Base-by-base conservation (phyloP, 2,888 invertebrate genomes). In the Graphium colonna region DNA sequence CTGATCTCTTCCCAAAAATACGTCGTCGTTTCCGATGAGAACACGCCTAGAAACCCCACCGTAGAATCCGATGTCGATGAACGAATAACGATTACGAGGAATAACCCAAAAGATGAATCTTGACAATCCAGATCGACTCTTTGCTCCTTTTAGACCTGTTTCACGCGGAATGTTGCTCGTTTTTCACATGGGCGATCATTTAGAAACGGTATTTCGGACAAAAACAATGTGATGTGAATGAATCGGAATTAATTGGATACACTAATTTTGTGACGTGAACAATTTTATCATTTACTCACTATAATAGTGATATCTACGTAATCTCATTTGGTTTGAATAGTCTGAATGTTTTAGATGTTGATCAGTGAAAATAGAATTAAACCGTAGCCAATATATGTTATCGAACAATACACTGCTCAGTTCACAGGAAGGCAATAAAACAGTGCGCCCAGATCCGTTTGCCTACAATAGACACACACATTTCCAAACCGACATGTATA, bases 381-480 rank as follows among this genome's bases (percentile, higher is more conserved):
- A 42, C 41, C 42, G 41, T 42, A 36, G 36, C 41, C 9, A 36
- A 52, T 47, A 42, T 36, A 15, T 40, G 42, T 36, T 36, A 26
- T n/a, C 17, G 8, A 10, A 38, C 18, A 43, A 44, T 57, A 55
- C 52, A 59, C 39, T 56, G 48, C 54, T 59, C 51, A 50, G 49
- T 52, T 55, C 45, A 41, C 53, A 77, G 79, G 78, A 77, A 79
- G 77, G 80, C 79, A 79, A 79, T 81, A 79, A 81, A 78, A 78
- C 75, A 79, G 75, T 77, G 71, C 71, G 65, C 59, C 57, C 54
- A 68, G 66, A 69, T 70, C 65, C 68, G 63, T 60, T 60, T 60
- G 68, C 62, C 67, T 69, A 75, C 75, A 75, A 73, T 68, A 65
- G 65, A 51, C 66, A 67, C 44, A n/a, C n/a, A 31, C 13, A 41